Evolutionary conservation across 1,140 invertebrate genomes (phyloP).

Genomic region (Antheraea pernyi): DNA sequence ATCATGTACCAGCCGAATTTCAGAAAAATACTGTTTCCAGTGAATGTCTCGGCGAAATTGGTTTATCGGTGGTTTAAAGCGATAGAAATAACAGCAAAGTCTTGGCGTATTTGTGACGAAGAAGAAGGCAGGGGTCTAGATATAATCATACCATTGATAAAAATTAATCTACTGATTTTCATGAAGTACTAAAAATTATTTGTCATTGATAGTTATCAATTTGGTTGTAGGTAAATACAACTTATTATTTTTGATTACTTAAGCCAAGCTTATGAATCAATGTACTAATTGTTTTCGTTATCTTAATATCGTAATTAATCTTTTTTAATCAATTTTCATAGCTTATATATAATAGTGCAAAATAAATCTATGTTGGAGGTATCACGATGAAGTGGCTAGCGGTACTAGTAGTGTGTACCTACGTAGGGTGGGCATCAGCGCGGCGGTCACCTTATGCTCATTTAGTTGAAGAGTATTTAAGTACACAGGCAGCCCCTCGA

Average conservation of each 20-base stretch:
- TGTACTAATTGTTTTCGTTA: not conserved
- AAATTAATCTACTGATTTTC: too few species aligned
- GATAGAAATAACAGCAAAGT: too few species aligned
- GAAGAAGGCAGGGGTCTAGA: too few species aligned
- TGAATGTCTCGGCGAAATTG: too few species aligned
- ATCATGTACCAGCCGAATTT: too few species aligned
- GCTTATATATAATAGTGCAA: conserved; percentile 5
- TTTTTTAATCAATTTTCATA: not conserved
- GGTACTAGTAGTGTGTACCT: conserved; percentile 1
- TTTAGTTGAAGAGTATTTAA: conserved; percentile 7
- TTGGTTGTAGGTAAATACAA: not conserved
- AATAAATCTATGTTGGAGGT: not conserved
- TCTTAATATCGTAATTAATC: conserved; percentile 5
- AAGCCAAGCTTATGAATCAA: not conserved
- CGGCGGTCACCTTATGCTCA: conserved; percentile 15
- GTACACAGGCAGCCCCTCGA: not conserved
- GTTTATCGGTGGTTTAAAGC: too few species aligned
- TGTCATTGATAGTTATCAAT: not conserved
- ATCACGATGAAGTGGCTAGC: conserved; percentile 8
- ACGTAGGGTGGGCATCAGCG: not conserved
- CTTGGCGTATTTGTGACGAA: too few species aligned
- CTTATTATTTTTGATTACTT: too few species aligned
- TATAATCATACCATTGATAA: too few species aligned
- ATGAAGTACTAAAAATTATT: too few species aligned
- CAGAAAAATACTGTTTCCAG: too few species aligned